Evolutionary conservation across 2,888 invertebrate species (phyloP).

Genomic region (Mythimna lalbum): DNA sequence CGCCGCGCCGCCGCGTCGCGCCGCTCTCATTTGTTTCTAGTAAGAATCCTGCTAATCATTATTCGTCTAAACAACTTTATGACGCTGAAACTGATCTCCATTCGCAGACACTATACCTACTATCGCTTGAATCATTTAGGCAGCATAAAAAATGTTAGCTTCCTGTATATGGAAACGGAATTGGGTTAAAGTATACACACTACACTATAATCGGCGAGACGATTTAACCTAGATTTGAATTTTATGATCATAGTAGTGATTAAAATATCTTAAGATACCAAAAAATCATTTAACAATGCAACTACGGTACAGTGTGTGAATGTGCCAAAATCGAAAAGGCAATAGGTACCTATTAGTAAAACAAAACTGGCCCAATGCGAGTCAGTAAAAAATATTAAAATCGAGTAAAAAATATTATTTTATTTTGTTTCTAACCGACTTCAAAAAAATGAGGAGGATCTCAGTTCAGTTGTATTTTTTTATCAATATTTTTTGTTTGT

Average conservation of each 20-base stretch:
- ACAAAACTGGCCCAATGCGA: too few species aligned
- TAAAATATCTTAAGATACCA: slow-evolving; percentile 7
- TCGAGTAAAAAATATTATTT: too few species aligned
- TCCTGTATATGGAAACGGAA: slow-evolving; percentile 38
- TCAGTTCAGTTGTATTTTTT: too few species aligned
- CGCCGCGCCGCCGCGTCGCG: slow-evolving; percentile 60
- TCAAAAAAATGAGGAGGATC: too few species aligned
- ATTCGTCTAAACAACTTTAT: slow-evolving; percentile 26
- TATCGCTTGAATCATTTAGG: slow-evolving; percentile 38
- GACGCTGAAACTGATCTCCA: slow-evolving; percentile 45
- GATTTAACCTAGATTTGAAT: slow-evolving; percentile 47
- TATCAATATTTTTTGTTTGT: too few species aligned
- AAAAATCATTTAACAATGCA: slow-evolving; percentile 1
- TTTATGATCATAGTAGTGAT: slow-evolving; percentile 33
- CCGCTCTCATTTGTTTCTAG: slow-evolving; percentile 36
- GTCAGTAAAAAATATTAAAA: too few species aligned
- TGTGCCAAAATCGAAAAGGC: not conserved
- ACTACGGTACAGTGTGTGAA: not conserved
- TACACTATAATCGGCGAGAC: slow-evolving; percentile 28
- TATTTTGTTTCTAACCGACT: too few species aligned
- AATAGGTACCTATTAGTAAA: slow-evolving; percentile 3
- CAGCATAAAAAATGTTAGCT: slow-evolving; percentile 39
- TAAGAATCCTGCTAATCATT: slow-evolving; percentile 38
- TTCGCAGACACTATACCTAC: slow-evolving; percentile 33
- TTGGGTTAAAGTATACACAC: slow-evolving; percentile 39